Evolutionary conservation across 2,797 vertebrate genomes (phyloP).

Genomic region (Pseudomugil gertrudae): DNA sequence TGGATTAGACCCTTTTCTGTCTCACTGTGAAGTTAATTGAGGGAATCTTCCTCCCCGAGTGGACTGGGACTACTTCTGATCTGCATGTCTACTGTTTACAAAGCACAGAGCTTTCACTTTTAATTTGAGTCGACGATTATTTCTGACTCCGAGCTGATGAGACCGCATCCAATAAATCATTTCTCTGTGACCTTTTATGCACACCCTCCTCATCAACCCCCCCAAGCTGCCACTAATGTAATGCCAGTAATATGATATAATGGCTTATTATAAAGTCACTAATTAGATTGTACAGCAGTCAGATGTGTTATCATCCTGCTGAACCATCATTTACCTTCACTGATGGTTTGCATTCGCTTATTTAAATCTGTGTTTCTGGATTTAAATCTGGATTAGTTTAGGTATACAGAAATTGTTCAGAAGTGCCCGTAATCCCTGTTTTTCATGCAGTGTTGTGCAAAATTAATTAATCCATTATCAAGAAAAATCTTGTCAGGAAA

Average conservation of each 20-base stretch:
- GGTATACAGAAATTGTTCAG: constrained; percentile 12
- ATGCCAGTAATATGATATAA: constrained; percentile 71
- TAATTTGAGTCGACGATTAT: constrained; percentile 57
- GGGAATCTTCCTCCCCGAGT: constrained; percentile 65
- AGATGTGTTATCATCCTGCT: constrained; percentile 54
- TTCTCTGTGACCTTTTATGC: constrained; percentile 67
- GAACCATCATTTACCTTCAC: constrained; percentile 51
- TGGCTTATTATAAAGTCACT: constrained; percentile 69
- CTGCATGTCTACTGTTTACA: constrained; percentile 40
- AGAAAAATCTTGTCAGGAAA: constrained; percentile 36
- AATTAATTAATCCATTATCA: constrained; percentile 41
- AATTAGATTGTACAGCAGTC: constrained; percentile 72
- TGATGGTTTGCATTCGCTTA: constrained; percentile 62
- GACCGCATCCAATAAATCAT: constrained; percentile 57
- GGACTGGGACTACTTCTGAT: constrained; percentile 51
- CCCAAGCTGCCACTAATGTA: constrained; percentile 32
- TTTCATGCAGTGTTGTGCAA: constrained; percentile 5
- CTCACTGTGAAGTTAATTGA: constrained; percentile 78
- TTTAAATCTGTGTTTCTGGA: constrained; percentile 56
- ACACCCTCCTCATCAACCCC: constrained; percentile 31
- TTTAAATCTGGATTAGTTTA: constrained; percentile 14
- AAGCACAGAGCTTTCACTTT: constrained; percentile 50
- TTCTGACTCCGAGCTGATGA: constrained; percentile 55
- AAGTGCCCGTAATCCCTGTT: not conserved
- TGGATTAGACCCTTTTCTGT: constrained; percentile 69